These are phyloP conservation scores for Eutolmus rufibarbis DNA, from an alignment of 2,888 invertebrate species.

Conservation along the genomic window DNA sequence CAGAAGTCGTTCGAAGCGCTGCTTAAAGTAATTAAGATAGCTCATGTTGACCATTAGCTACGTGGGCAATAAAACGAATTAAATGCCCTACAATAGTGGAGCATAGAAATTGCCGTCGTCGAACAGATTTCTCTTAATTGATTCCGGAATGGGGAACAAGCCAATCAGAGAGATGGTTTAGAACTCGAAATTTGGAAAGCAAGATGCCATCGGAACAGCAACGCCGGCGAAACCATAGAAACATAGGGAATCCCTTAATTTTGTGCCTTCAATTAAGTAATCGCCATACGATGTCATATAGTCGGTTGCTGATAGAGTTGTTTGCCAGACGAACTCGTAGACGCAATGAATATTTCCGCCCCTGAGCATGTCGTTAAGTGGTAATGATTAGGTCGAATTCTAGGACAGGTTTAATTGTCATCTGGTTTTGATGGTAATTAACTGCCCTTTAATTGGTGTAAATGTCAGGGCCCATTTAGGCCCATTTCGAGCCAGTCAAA, in stretches of 20 bases:
- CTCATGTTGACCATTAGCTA: not conserved
- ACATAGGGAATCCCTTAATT: not conserved
- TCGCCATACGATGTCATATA: not conserved
- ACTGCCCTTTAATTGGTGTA: not conserved
- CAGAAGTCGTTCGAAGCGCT: not conserved
- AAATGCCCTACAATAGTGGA: not conserved
- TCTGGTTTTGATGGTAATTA: conserved; percentile 2
- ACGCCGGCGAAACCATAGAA: not conserved
- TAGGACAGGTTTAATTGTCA: conserved; percentile 2
- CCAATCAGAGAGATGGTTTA: not conserved
- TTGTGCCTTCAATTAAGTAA: conserved; percentile 11
- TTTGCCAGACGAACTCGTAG: not conserved
- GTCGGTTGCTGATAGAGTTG: not conserved
- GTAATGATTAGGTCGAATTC: conserved; percentile 18
- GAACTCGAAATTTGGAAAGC: not conserved
- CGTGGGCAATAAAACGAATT: not conserved
- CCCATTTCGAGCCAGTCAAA: not conserved
- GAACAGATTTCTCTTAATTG: not conserved
- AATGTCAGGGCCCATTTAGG: not conserved
- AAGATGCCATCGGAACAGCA: not conserved
- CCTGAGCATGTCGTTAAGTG: conserved; percentile 8
- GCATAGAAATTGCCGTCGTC: not conserved
- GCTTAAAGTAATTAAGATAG: not conserved
- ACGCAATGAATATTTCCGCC: conserved; percentile 9
- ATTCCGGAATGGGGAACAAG: not conserved